Base-by-base conservation (phyloP, 2,888 invertebrate species). In the Tetheella fluctuosa region DNA sequence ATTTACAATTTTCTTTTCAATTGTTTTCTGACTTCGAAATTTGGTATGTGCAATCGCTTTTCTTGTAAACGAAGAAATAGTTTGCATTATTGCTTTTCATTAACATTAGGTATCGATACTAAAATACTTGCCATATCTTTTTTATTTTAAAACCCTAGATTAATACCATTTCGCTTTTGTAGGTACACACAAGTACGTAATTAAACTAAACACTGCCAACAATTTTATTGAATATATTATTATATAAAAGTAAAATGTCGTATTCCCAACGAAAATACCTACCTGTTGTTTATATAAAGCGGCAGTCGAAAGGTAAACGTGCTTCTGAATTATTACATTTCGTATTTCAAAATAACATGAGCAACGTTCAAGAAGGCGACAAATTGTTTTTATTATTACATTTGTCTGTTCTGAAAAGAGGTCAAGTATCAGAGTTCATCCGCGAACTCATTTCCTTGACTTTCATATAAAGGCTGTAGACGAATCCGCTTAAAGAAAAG, bases 401-500 rank as follows among this genome's bases (percentile, higher is more conserved):
- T 85, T 85, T 80, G 74, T 79, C 70, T 77, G 67, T 65, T 67
- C 67, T 69, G 68, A 82, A 86, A 83, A 81, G 80, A 86, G 85
- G 86, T 88, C 88, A 89, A 88, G 82, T 79, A 81, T 84, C 80
- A 82, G 73, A 81, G 88, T 85, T 81, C 81, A 77, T 76, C 79
- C 78, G 74, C 79, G 72, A 87, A 86, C 84, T 89, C 88, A 90
- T 91, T 91, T 91, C 88, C 90, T 86, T 80, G 80, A 82, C 83
- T 88, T 89, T 86, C 85, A 83, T 82, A 77, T 81, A 84, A 86
- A 90, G 80, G 83, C 83, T 77, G 82, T 75, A 84, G 84, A 85
- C 83, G 84, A 88, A 90, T 89, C 87, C 86, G 87, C 84, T 90
- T 91, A 86, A 82, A 83, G 84, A 81, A 88, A 91, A 87, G 86